A percentile compares a stretch with the other conserved stretches of the same genome.
These are phyloP conservation scores for Etia nguti DNA, from an alignment of 2,113 vertebrate species.

Conservation along the genomic window DNA sequence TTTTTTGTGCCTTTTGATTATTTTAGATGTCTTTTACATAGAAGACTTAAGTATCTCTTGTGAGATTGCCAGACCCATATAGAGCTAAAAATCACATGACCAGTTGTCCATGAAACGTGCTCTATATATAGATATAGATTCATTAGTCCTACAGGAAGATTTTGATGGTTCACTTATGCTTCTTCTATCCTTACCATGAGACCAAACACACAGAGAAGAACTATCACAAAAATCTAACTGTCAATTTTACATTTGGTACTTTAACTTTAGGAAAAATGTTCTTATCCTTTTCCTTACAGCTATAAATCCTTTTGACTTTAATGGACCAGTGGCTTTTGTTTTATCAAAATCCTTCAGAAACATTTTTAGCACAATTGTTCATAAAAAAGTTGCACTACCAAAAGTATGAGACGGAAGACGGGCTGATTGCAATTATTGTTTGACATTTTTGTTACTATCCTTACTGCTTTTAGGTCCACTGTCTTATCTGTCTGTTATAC, in stretches of 20 bases:
- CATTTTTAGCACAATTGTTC: background rate
- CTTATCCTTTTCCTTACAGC: background rate
- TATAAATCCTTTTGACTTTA: background rate
- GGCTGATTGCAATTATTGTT: background rate
- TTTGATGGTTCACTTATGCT: background rate
- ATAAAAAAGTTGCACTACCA: background rate
- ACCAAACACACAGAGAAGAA: background rate
- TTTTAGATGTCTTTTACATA: background rate
- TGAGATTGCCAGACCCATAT: background rate
- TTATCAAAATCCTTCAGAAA: background rate
- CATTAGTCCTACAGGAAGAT: background rate
- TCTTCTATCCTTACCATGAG: background rate
- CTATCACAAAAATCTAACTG: background rate
- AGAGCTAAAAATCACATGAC: background rate
- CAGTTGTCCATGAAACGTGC: background rate
- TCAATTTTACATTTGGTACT: background rate
- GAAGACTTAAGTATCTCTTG: background rate
- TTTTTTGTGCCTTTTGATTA: background rate
- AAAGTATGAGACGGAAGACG: background rate
- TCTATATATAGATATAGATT: background rate
- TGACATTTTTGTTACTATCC: background rate
- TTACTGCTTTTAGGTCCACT: background rate
- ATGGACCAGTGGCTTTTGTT: background rate
- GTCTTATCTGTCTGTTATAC: background rate
- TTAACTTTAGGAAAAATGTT: background rate